A percentile compares a stretch with the other conserved stretches of the same genome.
Evolutionary conservation across 2,797 vertebrate genomes (phyloP).

Genomic region (Catamblyrhynchus diadema): DNA sequence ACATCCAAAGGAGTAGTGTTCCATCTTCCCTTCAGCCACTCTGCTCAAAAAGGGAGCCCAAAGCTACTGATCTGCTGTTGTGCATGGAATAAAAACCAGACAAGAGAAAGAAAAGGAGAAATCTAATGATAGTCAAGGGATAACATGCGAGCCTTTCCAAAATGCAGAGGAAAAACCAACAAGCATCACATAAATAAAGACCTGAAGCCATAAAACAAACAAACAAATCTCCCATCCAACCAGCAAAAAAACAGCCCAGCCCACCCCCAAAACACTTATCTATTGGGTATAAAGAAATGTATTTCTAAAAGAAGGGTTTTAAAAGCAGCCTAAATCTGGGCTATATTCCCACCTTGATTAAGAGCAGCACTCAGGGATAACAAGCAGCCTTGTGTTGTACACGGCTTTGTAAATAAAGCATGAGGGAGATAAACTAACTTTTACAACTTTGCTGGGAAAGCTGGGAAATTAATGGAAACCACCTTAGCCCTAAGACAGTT

Average conservation of each 20-base stretch:
- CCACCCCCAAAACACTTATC: background rate
- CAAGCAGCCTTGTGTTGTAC: background rate
- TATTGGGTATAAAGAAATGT: background rate
- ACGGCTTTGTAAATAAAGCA: constrained; percentile 8
- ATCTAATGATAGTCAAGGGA: constrained; percentile 27
- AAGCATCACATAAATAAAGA: background rate
- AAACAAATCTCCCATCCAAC: background rate
- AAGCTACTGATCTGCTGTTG: background rate
- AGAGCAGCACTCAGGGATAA: background rate
- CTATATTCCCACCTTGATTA: background rate
- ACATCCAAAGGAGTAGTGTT: background rate
- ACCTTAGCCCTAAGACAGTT: background rate
- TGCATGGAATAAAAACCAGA: background rate
- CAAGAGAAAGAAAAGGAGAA: background rate
- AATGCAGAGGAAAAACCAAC: background rate
- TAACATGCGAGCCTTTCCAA: background rate
- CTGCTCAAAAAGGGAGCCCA: background rate
- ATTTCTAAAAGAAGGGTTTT: background rate
- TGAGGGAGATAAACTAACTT: constrained; percentile 5
- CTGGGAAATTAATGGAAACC: constrained; percentile 34
- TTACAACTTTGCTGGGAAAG: constrained; percentile 43
- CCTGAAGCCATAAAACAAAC: background rate
- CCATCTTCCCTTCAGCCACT: background rate
- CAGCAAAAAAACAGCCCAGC: background rate
- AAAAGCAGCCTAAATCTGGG: background rate